Evolutionary conservation across 2,888 invertebrate genomes (phyloP), one percentile per base, ranked within the genome.

Genomic region (Atrina japonica): DNA sequence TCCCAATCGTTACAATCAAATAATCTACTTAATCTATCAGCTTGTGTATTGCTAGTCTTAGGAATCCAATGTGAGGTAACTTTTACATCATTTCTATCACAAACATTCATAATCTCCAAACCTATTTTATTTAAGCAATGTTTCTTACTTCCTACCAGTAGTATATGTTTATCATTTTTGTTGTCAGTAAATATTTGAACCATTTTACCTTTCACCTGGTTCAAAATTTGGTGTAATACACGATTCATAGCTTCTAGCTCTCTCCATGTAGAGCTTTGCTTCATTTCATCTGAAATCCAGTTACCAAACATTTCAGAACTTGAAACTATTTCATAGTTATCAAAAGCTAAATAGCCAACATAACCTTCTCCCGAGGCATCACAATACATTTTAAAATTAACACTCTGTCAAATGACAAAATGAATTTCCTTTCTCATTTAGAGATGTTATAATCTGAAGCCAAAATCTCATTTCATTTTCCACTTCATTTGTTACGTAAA

Each of bases 241-340:
- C 67, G 35, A 5, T 35, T 35, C 2, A 72, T 53, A 43, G 61
- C 49, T n/a, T 63, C 67, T 9, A 53, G 14, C 23, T 71, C 66
- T 47, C 65, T 50, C 65, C 70, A 70, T 16, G 71, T 61, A 21
- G 66, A 71, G 49, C 71, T 66, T 21, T 56, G 35, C 30, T 21
- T 5, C 14, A 18, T 14, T 49, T 64, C 63, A 1, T n/a, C 11
- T 11, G n/a, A 27, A 21, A 45, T 40, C 64, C 56, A 63, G 16
- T 35, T 65, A 27, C 70, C 53, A 2, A 52, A 27, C 3, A 58
- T 29, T 27, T 47, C 49, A 11, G 0, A 3, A 16, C 21, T 25
- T 11, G 41, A 27, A 25, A 43, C 11, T 9, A 16, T 18, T 16
- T 63, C 63, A 49, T 25, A 18, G 35, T 25, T n/a, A 5, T 23